Conservation (phyloP, 2,797 vertebrate genomes). For the Aulostomus chinensis region DNA sequence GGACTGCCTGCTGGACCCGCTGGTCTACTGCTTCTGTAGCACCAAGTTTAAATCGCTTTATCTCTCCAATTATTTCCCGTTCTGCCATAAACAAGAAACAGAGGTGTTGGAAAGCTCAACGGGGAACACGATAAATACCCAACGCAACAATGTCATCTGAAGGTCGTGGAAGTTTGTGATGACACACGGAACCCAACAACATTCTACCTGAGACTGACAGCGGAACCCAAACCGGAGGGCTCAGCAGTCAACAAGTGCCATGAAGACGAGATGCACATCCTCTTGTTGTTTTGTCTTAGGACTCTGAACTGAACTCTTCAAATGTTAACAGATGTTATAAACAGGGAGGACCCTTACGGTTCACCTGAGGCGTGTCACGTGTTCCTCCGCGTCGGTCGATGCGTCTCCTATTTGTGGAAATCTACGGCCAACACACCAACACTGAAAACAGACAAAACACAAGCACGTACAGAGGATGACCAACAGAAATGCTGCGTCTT, state of each 20-base stretch:
- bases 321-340: slow-evolving; percentile 10
- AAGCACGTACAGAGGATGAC: too few species aligned
- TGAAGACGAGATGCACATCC: too few species aligned
- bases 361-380: neutral
- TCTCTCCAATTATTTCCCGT: slow-evolving; percentile 68
- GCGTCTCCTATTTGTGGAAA: too few species aligned
- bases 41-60: slow-evolving; percentile 79
- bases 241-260: too few species aligned
- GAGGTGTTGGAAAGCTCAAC: slow-evolving; percentile 12
- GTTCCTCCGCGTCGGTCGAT: neutral
- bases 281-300: too few species aligned
- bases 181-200: neutral
- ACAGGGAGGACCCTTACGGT: neutral
- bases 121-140: rapidly evolving
- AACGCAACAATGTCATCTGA: slow-evolving; percentile 35
- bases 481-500: too few species aligned
- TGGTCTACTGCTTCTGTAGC: slow-evolving; percentile 81
- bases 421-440: too few species aligned
- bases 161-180: neutral
- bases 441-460: too few species aligned
- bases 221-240: too few species aligned
- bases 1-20: slow-evolving; percentile 78
- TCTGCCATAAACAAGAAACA: slow-evolving; percentile 10
- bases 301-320: too few species aligned
- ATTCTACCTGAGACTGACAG: slow-evolving; percentile 3